Base-by-base conservation (phyloP, 2,797 vertebrate species). In the Apogon hyalosoma region DNA sequence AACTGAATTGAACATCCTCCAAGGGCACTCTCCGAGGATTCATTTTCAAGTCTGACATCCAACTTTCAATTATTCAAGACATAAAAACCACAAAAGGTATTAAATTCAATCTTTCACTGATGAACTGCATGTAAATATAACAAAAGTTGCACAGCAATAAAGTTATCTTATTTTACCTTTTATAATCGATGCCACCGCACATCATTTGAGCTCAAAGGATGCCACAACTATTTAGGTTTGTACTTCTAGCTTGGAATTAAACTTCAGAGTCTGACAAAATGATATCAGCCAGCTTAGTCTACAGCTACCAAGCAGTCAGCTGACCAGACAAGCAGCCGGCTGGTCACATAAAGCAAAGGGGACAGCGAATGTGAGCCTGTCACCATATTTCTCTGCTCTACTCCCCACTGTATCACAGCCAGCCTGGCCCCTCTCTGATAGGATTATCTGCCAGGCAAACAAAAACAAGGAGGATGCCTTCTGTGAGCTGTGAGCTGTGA, bases 391-490 rank as follows among this genome's bases (percentile, higher is more conserved):
- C 75, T 75, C 58, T 46, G 69, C 77, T 71, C 62, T 13, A 71
- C 75, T 87, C 74, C 67, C 71, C 69, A 41, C 77, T 72, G 85
- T 71, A 80, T 74, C 79, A 60, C 75, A 80, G 79, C 71, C 53
- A 55, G 73, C 63, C 73, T 48, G 70, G 79, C 73, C 63, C 74
- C 77, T 69, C 74, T 87, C 82, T 77, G 76, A 84, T 78, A 87
- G 88, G 87, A 92, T 90, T 88, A 90, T 84, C 80, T 83, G 69
- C 75, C 69, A 79, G 69, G 77, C 85, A 82, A 92, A 93, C 87
- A 87, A 89, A 90, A 88, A 87, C 85, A 89, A 90, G 92, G 89
- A 77, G 86, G 84, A 83, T 85, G 86, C 86, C 85, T 89, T 81
- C 80, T 87, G 86, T 78, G 87, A 84, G 77, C 79, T 74, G 77